Base-by-base conservation (phyloP, 2,113 vertebrate genomes). In the Siniperca chuatsi region DNA sequence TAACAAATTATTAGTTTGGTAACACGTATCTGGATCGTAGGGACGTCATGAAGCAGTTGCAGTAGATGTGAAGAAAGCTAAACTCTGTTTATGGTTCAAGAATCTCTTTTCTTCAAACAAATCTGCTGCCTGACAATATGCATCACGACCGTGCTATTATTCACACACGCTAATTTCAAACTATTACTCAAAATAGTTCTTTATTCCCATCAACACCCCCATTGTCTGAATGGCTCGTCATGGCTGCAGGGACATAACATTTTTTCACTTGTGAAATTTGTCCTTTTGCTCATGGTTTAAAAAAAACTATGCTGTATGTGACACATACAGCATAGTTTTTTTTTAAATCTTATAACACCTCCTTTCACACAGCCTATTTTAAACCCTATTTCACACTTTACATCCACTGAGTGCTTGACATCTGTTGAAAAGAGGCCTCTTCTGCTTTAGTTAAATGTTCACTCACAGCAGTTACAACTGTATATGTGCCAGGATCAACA, bases 321-420 rank as follows among this genome's bases (percentile, higher is more conserved):
- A 35, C 46, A 12, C 8, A 70, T 20, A n/a, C 20, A n/a, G 48
- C 21, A 29, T 29, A 29, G 29, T 29, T 29, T 29, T 29, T 29
- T 29, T 29, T 29, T 29, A 2, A 29, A 29, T 29, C 40, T 12
- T 48, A 18, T n/a, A 50, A 33, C 61, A 13, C 74, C 52, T 78
- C 40, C 7, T 55, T 46, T 69, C 55, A 62, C 15, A 1, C n/a
- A n/a, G 9, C 25, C 52, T 48, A 29, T 75, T 75, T 68, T 52
- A 61, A 61, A 68, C 54, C 54, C 61, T 33, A 23, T 52, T 50
- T 75, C 42, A 75, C 72, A 29, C 40, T 25, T 67, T 46, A 42
- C 62, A 67, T 67, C 35, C 62, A 13, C 48, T 8, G 62, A 78
- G 54, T 6, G 54, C 40, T 50, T n/a, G 37, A 75, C 71, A 75